Evolutionary conservation across 2,113 vertebrate genomes (phyloP), one percentile per base, ranked within the genome.

Genomic region (Gnathochromis pfefferi): DNA sequence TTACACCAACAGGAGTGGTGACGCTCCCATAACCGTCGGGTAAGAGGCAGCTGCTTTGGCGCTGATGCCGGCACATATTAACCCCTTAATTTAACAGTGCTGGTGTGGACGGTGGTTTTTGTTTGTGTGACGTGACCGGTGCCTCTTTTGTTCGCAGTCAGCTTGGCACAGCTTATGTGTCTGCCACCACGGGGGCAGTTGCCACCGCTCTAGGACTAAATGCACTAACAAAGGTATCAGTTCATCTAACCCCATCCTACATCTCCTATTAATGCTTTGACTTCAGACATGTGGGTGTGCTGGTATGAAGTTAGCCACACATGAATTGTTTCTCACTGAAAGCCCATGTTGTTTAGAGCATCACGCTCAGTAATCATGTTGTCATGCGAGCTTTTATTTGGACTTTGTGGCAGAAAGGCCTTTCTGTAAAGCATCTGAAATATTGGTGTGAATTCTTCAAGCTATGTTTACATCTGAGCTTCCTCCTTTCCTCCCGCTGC

Each of bases 171-270:
- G 99, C 99, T 53, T 99, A 99, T 87, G 97, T 98, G 90, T 99
- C 98, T 86, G 99, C 99, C 65, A 99, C 99, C 79, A 99, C 99
- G 0, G 98, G 98, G 88, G 99, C 99, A 11, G 99, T 99, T 0
- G 97, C 95, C 55, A 99, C 99, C 53, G 99, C 99, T 89, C 96
- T 99, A 84, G 99, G 98, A 95, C 98, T 99, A 87, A 99, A 99
- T 85, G 97, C 97, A 40, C 93, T 99, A 92, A 97, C 98, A 94
- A 99, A 99, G 98, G 99, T 99, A 97, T 82, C 81, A 14, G 75
- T 88, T 87, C 90, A 91, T 92, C 82, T 93, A 93, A 95, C 92
- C 88, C 78, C 84, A 54, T 57, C 87, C 55, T 55, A 47, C 65
- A 26, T 88, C 60, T 91, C 91, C 84, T 93, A 84, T 85, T 90